These are phyloP conservation scores for Delia radicum DNA, from an alignment of 1,140 invertebrate genomes.

Conservation along the genomic window DNA sequence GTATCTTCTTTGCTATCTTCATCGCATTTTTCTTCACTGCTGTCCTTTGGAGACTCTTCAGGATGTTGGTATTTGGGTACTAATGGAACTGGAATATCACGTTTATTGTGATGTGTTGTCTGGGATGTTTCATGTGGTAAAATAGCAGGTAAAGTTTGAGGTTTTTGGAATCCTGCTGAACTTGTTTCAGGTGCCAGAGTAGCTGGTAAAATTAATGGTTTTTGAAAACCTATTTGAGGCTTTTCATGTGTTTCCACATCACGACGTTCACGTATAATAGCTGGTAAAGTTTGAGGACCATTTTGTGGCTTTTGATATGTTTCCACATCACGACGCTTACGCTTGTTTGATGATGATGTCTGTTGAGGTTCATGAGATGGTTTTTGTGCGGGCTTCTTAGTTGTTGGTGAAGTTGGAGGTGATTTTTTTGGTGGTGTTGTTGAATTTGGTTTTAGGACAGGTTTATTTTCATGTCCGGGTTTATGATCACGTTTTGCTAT, in stretches of 20 bases:
- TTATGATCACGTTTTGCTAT: neutral
- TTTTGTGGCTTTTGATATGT: neutral
- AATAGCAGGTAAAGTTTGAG: neutral
- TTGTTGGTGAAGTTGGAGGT: neutral
- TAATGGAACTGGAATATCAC: constrained; percentile 30
- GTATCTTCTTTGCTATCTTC: neutral
- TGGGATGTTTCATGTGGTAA: neutral
- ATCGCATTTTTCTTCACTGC: neutral
- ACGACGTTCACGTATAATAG: neutral
- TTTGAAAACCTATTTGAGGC: no score
- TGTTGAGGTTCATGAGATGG: neutral
- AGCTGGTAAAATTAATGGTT: neutral
- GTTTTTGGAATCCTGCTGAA: neutral
- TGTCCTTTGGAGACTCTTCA: constrained; percentile 26
- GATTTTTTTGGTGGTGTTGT: no score
- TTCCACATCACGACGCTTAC: constrained; percentile 15
- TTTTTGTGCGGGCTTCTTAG: neutral
- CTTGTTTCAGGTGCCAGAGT: neutral
- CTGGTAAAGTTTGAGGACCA: neutral
- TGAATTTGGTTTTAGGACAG: neutral
- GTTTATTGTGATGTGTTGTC: constrained; percentile 5
- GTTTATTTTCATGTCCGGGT: neutral
- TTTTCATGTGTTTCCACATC: neutral
- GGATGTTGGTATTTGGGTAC: constrained; percentile 26
- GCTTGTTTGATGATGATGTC: neutral